phyloP scores from a whole-genome alignment of 2,888 invertebrate genomes.

The Camptogramma bilineatum region DNA sequence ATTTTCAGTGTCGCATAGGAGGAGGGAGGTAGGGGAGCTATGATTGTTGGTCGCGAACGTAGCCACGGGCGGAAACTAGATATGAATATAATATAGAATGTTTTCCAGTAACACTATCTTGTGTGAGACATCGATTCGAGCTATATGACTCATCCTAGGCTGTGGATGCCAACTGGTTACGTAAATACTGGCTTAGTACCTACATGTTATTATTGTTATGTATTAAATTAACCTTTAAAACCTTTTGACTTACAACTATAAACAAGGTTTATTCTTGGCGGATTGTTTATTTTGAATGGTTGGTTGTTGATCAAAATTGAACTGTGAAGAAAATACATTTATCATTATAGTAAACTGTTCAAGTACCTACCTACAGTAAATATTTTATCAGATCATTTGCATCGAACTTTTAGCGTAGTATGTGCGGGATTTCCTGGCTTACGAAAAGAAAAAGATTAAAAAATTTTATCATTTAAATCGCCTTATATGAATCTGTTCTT shows the following conservation, averaged over 20 bases:
- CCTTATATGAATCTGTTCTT: background rate
- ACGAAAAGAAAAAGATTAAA: background rate
- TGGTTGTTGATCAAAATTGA: no score
- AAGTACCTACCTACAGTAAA: no score
- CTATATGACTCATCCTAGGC: conserved; percentile 10
- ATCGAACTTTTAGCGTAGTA: no score
- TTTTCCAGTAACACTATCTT: background rate
- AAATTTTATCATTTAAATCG: background rate
- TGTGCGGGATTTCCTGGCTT: background rate
- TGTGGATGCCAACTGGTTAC: conserved; percentile 15
- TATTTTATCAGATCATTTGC: no score
- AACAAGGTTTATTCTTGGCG: no score
- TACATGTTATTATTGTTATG: background rate
- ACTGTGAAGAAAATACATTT: no score
- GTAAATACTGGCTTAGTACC: conserved; percentile 12
- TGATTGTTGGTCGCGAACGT: no score
- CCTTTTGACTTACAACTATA: no score
- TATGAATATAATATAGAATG: background rate
- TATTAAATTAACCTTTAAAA: background rate
- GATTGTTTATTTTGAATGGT: no score
- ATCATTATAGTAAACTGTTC: no score
- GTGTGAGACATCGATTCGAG: conserved; percentile 7
- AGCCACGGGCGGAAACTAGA: background rate
- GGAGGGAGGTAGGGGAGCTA: no score
- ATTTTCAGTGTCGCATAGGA: no score